Conservation (phyloP, 2,797 vertebrate genomes). For the Sebastolobus altivelis region DNA sequence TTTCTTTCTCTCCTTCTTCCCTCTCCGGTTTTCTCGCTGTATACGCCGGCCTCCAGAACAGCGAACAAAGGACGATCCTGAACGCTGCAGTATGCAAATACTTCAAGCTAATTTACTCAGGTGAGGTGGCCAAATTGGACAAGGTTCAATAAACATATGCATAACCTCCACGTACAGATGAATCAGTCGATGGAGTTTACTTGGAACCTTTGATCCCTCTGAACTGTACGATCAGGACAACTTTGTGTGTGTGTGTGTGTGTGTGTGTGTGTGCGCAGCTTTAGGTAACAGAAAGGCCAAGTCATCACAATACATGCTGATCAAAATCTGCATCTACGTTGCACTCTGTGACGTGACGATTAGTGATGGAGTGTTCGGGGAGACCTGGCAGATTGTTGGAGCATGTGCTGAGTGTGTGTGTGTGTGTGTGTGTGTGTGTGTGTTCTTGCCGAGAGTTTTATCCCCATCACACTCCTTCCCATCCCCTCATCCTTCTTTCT, state of each 20-base stretch:
- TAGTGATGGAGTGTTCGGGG: slow-evolving; percentile 54
- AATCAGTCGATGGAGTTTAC: slow-evolving; percentile 58
- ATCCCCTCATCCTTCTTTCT: slow-evolving; percentile 58
- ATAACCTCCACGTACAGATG: slow-evolving; percentile 52
- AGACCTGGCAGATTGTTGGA: slow-evolving; percentile 55
- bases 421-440: slow-evolving; percentile 17
- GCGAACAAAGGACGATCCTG: slow-evolving; percentile 56
- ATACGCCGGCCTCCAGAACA: slow-evolving; percentile 16
- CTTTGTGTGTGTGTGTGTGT: slow-evolving; percentile 40
- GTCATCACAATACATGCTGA: slow-evolving; percentile 74
- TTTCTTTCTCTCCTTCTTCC: slow-evolving; percentile 32
- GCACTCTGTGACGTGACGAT: slow-evolving; percentile 48
- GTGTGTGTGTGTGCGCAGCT: slow-evolving; percentile 41
- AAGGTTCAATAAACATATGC: slow-evolving; percentile 71
- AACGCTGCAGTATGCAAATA: slow-evolving; percentile 45
- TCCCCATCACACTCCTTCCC: slow-evolving; percentile 61
- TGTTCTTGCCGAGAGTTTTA: slow-evolving; percentile 60
- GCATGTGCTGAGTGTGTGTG: slow-evolving; percentile 34
- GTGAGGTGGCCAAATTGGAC: slow-evolving; percentile 35
- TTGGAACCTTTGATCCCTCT: slow-evolving; percentile 65
- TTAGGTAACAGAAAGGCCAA: slow-evolving; percentile 55
- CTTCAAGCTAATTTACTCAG: slow-evolving; percentile 53
- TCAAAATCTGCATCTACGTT: slow-evolving; percentile 48
- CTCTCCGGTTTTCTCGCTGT: not conserved
- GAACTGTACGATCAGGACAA: slow-evolving; percentile 32